Percentiles rank a stretch among this genome's conserved stretches.
These are phyloP conservation scores for Cepaea hortensis DNA, from an alignment of 2,888 invertebrate genomes.

Conservation along the genomic window DNA sequence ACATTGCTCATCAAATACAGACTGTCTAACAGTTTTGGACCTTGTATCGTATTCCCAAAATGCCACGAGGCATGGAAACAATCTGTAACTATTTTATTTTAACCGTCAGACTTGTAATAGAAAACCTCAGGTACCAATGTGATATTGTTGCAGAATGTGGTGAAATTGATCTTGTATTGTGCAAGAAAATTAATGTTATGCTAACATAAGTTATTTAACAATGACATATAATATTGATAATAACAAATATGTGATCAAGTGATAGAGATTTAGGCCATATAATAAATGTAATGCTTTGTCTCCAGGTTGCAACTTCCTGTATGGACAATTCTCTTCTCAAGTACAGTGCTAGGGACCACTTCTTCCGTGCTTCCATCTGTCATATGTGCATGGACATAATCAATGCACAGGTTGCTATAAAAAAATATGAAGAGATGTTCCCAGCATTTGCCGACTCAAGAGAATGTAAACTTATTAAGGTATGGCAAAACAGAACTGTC, in stretches of 20 bases:
- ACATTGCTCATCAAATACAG: too few species aligned
- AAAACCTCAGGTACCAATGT: too few species aligned
- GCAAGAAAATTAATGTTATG: too few species aligned
- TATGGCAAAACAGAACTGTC: conserved; percentile 72
- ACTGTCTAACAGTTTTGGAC: too few species aligned
- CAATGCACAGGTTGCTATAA: conserved; percentile 92
- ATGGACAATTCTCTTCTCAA: conserved; percentile 96
- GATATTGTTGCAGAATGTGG: too few species aligned
- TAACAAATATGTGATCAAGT: not conserved
- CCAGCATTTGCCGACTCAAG: conserved; percentile 96
- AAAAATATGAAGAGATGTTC: conserved; percentile 93
- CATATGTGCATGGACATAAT: conserved; percentile 95
- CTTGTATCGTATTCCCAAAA: too few species aligned
- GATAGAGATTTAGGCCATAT: not conserved
- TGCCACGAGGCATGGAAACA: too few species aligned
- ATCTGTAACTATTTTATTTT: too few species aligned
- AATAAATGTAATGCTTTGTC: not conserved
- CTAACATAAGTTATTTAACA: too few species aligned
- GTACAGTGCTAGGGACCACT: conserved; percentile 98
- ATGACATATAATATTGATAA: not conserved
- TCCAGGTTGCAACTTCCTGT: conserved; percentile 89
- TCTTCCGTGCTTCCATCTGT: conserved; percentile 96
- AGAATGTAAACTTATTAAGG: conserved; percentile 95
- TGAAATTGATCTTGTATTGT: too few species aligned
- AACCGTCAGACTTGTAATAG: too few species aligned